A percentile compares a stretch with the other conserved stretches of the same genome.
phyloP scores from a whole-genome alignment of 2,797 vertebrate genomes.

The Silurus lanzhouensis region DNA sequence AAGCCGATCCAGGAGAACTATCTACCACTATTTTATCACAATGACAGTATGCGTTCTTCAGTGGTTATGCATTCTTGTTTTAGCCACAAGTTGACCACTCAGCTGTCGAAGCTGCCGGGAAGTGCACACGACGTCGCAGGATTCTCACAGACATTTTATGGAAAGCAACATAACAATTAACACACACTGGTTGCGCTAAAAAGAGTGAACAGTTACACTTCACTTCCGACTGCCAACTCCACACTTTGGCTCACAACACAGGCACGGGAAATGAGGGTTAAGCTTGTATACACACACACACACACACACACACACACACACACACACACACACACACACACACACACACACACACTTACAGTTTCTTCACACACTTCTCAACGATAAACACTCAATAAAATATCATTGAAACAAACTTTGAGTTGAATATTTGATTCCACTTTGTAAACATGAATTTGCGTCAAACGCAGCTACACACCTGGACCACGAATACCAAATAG shows the following conservation, averaged over 20 bases:
- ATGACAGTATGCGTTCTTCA: not conserved
- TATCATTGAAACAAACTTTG: not conserved
- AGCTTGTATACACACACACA: not conserved
- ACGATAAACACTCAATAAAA: not conserved
- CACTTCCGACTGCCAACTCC: constrained; percentile 14
- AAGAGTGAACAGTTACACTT: constrained; percentile 44
- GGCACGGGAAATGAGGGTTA: not conserved
- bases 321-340: not conserved
- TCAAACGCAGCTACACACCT: not conserved
- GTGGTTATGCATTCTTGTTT: constrained; percentile 20
- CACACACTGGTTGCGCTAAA: constrained; percentile 15
- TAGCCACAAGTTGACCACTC: constrained; percentile 33
- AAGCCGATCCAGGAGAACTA: not conserved
- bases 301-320: not conserved
- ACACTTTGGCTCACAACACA: not conserved
- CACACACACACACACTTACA: not conserved
- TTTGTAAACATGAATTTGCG: not conserved
- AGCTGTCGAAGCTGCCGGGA: constrained; percentile 25
- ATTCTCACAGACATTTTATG: constrained; percentile 13
- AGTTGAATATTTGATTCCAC: not conserved
- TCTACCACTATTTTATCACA: not conserved
- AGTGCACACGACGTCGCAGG: not conserved
- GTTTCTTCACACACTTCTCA: too few relatives aligned
- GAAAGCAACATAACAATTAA: constrained; percentile 22
- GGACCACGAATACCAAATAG: not conserved